A percentile compares a stretch with the other conserved stretches of the same genome.
These are phyloP conservation scores for Procavia capensis DNA, from an alignment of 2,113 vertebrate genomes.

Conservation along the genomic window DNA sequence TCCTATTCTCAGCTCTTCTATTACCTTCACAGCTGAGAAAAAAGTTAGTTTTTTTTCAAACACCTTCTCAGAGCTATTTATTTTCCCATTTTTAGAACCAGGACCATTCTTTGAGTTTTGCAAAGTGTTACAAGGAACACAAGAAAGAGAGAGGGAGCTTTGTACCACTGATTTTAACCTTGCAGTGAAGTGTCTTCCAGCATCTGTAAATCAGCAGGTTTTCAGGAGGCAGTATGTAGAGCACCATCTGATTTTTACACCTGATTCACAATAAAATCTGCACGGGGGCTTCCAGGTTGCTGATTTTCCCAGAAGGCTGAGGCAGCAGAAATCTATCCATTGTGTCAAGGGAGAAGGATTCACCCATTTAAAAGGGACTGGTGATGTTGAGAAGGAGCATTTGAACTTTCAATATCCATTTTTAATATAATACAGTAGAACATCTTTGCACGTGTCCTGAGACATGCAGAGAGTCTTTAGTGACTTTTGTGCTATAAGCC, in stretches of 20 bases:
- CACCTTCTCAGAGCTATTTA: conserved; percentile 31
- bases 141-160: not conserved
- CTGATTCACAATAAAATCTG: conserved; percentile 55
- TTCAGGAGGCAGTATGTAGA: conserved; percentile 2
- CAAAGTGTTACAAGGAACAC: not conserved
- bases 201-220: conserved; percentile 64
- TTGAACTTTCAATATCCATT: conserved; percentile 28
- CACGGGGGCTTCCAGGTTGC: not conserved
- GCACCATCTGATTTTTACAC: conserved; percentile 54
- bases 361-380: conserved; percentile 49
- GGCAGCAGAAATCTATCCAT: conserved; percentile 42
- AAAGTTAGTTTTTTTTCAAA: conserved; percentile 42
- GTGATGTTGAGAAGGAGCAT: not conserved
- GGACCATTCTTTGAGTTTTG: conserved; percentile 53
- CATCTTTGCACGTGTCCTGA: not conserved
- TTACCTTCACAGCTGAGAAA: conserved; percentile 50
- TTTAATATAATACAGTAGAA: not conserved
- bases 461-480: not conserved
- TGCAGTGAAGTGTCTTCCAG: not conserved
- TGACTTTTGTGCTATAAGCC: not conserved
- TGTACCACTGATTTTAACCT: conserved; percentile 13
- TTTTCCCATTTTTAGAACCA: conserved; percentile 28
- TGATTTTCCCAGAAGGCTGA: conserved; percentile 50
- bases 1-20: not conserved
- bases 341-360: conserved; percentile 8